Percentiles rank a stretch among this genome's conserved stretches.
These are phyloP conservation scores for Myotis findleyi DNA, from an alignment of 2,797 vertebrate genomes.

Conservation along the genomic window DNA sequence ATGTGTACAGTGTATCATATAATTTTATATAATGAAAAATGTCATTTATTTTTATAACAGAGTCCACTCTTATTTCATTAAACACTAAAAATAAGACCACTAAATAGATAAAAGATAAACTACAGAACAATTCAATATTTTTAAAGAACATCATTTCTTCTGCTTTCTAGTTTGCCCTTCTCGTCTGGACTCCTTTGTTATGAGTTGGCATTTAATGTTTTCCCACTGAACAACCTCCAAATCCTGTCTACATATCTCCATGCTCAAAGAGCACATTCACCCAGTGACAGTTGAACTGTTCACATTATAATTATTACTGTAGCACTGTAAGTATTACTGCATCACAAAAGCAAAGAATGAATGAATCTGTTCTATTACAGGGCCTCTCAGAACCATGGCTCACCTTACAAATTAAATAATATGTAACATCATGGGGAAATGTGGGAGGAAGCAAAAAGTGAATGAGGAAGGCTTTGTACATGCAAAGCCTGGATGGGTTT, in stretches of 20 bases:
- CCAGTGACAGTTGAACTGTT: background rate
- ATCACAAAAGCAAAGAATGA: constrained; percentile 30
- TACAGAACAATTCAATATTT: background rate
- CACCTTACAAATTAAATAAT: background rate
- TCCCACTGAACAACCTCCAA: background rate
- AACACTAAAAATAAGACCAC: background rate
- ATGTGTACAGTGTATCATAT: background rate
- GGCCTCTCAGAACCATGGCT: background rate
- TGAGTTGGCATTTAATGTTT: background rate
- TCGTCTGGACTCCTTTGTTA: background rate
- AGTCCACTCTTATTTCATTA: background rate
- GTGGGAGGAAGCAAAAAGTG: background rate
- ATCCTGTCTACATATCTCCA: background rate
- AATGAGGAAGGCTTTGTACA: background rate
- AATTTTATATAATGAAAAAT: constrained; percentile 48
- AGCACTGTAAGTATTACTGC: background rate
- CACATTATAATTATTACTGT: constrained; percentile 41
- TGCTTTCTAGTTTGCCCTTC: background rate
- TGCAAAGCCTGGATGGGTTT: background rate
- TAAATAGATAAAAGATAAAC: background rate
- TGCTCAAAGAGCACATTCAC: constrained; percentile 6
- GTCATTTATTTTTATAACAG: constrained; percentile 53
- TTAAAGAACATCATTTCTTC: background rate
- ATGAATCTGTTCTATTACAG: background rate
- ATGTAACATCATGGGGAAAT: background rate